These are phyloP conservation scores for Trichosurus vulpecula DNA, from an alignment of 2,797 vertebrate genomes.

Conservation along the genomic window DNA sequence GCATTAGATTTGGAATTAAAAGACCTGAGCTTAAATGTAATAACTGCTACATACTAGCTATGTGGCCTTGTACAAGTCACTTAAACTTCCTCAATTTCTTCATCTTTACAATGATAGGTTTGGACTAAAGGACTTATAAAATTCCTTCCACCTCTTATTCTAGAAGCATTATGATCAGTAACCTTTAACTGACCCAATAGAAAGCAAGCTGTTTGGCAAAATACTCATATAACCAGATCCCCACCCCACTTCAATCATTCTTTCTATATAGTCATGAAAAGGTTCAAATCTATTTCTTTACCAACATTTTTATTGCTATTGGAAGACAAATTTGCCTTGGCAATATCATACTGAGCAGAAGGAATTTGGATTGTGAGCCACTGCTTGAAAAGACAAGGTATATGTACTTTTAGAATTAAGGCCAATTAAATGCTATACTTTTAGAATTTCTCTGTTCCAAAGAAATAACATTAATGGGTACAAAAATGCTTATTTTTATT, in stretches of 20 bases:
- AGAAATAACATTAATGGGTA: not conserved
- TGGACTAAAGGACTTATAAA: not conserved
- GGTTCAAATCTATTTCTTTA: not conserved
- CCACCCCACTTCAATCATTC: not conserved
- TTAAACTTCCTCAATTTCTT: not conserved
- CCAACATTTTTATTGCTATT: not conserved
- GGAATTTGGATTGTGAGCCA: not conserved
- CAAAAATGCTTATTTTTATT: not conserved
- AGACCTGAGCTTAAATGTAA: not conserved
- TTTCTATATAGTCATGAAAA: not conserved
- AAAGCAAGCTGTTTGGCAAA: not conserved
- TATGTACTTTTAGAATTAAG: not conserved
- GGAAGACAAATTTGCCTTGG: not conserved
- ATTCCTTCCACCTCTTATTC: not conserved
- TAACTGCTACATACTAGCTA: not conserved
- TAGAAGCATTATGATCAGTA: not conserved
- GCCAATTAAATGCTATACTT: not conserved
- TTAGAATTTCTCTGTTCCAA: slow-evolving; percentile 8
- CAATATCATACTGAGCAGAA: not conserved
- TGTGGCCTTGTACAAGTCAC: not conserved
- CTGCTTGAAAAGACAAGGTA: not conserved
- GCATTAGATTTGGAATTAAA: not conserved
- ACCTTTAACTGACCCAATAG: not conserved
- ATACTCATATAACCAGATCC: not conserved
- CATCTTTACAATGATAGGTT: not conserved